Evolutionary conservation across 2,797 vertebrate genomes (phyloP).

Genomic region (Champsocephalus esox): DNA sequence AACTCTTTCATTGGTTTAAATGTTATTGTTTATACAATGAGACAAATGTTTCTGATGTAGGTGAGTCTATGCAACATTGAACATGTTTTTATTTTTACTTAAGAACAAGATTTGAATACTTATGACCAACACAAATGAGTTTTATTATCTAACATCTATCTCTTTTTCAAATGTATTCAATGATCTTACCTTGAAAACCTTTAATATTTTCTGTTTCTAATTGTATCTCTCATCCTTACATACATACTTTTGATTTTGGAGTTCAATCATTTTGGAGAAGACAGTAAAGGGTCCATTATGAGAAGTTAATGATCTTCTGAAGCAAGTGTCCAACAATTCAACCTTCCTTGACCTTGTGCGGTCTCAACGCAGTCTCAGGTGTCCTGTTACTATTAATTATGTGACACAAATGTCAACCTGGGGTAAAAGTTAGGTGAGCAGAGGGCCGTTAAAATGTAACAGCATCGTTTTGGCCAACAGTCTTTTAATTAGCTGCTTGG

Average conservation of each 20-base stretch:
- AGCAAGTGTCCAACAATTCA: background rate
- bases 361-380: background rate
- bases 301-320: background rate
- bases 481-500: conserved; percentile 17
- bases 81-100: background rate
- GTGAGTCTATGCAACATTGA: background rate
- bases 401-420: background rate
- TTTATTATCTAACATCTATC: background rate
- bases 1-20: background rate
- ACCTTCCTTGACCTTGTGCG: conserved; percentile 9
- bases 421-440: background rate
- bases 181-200: background rate
- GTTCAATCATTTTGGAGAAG: background rate
- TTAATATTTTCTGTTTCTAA: background rate
- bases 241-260: background rate
- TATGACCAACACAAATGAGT: background rate
- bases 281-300: background rate
- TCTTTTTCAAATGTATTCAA: background rate
- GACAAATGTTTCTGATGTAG: conserved; percentile 12
- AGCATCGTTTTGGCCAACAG: background rate
- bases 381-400: conserved; percentile 15
- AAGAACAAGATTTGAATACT: background rate
- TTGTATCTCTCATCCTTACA: background rate
- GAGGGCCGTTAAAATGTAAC: background rate
- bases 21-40: conserved; percentile 8